These are phyloP conservation scores for Taurulus bubalis DNA, from an alignment of 2,113 vertebrate genomes.

Conservation along the genomic window DNA sequence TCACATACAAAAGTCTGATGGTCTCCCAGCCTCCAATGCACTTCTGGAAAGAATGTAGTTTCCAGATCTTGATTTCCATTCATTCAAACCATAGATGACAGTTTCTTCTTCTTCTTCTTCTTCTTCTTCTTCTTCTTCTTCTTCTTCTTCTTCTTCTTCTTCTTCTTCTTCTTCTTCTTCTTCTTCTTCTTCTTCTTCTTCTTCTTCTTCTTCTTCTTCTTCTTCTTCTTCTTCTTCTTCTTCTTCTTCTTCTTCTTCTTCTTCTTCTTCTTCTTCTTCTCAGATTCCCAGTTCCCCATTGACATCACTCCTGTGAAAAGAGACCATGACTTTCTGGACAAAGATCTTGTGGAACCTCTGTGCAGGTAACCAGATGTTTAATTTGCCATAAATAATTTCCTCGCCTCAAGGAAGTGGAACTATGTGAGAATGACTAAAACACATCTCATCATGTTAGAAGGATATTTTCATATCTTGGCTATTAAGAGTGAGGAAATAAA, in stretches of 20 bases:
- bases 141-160: constrained; percentile 41
- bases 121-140: constrained; percentile 8
- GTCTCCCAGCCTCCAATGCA: constrained; percentile 46
- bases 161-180: constrained; percentile 45
- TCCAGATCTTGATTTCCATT: constrained; percentile 45
- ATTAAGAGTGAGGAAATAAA: not conserved
- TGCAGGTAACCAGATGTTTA: constrained; percentile 88
- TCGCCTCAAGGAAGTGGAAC: not conserved
- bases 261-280: constrained; percentile 44
- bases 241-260: constrained; percentile 33
- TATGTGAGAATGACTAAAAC: not conserved
- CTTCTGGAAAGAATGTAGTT: constrained; percentile 68
- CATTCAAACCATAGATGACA: constrained; percentile 22
- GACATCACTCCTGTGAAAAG: constrained; percentile 95
- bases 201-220: constrained; percentile 35
- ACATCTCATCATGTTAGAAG: not conserved
- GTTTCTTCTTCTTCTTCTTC: constrained; percentile 38
- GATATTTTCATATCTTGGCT: not conserved
- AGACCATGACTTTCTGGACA: constrained; percentile 98
- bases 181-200: constrained; percentile 40
- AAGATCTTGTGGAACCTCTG: constrained; percentile 97
- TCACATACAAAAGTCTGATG: constrained; percentile 60
- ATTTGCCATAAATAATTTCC: constrained; percentile 11
- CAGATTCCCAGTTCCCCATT: constrained; percentile 96
- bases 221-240: constrained; percentile 29